A percentile compares a stretch with the other conserved stretches of the same genome.
Evolutionary conservation across 2,888 invertebrate genomes (phyloP).

Genomic region (Metacarcinus magister): DNA sequence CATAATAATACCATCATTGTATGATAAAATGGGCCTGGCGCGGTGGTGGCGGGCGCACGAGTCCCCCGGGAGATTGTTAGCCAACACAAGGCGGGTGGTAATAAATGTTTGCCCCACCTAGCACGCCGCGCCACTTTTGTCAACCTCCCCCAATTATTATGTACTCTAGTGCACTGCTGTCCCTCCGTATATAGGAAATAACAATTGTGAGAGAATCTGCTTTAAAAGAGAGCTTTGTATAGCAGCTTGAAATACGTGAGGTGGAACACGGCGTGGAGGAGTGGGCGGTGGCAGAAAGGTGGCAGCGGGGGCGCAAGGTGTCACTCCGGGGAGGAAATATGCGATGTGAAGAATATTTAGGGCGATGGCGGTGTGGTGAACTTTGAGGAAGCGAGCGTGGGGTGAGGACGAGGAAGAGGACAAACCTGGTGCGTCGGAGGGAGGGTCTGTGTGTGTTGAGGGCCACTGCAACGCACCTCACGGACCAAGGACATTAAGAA

Average conservation of each 20-base stretch:
- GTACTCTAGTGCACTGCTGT: conserved; percentile 29
- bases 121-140: conserved; percentile 47
- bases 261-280: not conserved
- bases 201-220: not conserved
- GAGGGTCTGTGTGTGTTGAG: not conserved
- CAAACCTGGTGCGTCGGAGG: not conserved
- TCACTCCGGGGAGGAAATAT: conserved; percentile 8
- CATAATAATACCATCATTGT: conserved; percentile 80
- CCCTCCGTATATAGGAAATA: not conserved
- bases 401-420: not conserved
- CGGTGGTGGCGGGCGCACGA: conserved; percentile 70
- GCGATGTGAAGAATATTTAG: conserved; percentile 57
- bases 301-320: conserved; percentile 6
- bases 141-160: conserved; percentile 65
- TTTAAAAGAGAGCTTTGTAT: not conserved
- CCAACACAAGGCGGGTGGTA: conserved; percentile 73
- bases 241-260: not conserved
- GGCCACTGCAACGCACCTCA: not conserved
- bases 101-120: conserved; percentile 77
- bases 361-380: conserved; percentile 31
- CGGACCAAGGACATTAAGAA: not conserved
- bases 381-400: not conserved
- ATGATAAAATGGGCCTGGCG: conserved; percentile 75
- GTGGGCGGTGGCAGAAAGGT: not conserved
- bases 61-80: conserved; percentile 79